Conservation (phyloP, 2,888 invertebrate species). For the Lepidonotus clava region DNA sequence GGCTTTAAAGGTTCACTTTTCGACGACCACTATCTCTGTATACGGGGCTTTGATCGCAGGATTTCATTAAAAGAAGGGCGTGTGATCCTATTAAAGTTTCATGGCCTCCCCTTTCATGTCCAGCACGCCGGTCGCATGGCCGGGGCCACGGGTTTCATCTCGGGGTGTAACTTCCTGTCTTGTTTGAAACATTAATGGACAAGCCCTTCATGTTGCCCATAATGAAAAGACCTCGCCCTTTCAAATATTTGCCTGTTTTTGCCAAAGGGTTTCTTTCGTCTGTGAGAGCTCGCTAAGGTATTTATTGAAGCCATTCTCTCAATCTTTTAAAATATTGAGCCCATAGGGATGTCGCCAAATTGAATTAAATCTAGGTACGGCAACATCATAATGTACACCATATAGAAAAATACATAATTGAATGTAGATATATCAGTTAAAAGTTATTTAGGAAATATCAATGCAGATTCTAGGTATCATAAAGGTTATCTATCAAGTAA, state of each 20-base stretch:
- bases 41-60: neutral
- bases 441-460: too few species aligned
- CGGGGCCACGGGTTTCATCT: neutral
- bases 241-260: neutral
- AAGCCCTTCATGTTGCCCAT: neutral
- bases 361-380: too few species aligned
- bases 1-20: neutral
- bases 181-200: neutral
- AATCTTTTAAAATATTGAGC: too few species aligned
- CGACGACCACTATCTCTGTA: neutral
- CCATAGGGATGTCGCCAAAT: too few species aligned
- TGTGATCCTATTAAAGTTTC: neutral
- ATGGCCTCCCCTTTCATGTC: neutral
- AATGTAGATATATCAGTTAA: too few species aligned
- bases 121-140: neutral
- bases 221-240: neutral
- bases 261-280: too few species aligned
- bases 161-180: neutral
- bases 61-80: neutral
- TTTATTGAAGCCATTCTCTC: too few species aligned
- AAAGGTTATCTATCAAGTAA: too few species aligned
- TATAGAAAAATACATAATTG: too few species aligned
- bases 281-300: too few species aligned
- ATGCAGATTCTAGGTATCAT: too few species aligned
- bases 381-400: too few species aligned